Evolutionary conservation across 2,113 vertebrate genomes (phyloP), one percentile per base, ranked within the genome.

Genomic region (Lophius piscatorius): DNA sequence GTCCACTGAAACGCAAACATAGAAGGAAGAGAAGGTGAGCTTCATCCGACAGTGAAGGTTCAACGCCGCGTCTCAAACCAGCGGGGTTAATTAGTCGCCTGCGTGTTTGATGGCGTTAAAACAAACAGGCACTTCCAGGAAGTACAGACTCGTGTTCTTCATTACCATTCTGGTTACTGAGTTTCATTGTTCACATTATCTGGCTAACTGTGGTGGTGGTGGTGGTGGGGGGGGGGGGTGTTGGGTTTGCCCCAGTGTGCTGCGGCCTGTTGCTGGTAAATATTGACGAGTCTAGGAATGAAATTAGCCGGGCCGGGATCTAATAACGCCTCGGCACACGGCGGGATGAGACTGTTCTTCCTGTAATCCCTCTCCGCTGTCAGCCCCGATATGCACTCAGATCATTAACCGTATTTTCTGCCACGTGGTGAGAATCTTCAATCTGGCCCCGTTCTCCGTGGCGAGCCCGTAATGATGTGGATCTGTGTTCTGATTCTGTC

Each of bases 1-100:
- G 9, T 99, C 97, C 80, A 99, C 97, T 98, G 33, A 34, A 81
- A 90, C 50, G 78, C 39, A 85, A 49, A 75, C 41, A 72, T 13
- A 77, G 63, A 72, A 44, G n/a, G n/a, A n/a, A 55, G 40, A 39
- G 14, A 74, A 2, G 26, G 49, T 74, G 4, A 85, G 52, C 17
- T 17, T 41, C 34, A 61, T 36, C 35, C 45, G 48, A 71, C 57
- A 54, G 62, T 42, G 49, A 72, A 55, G 12, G 55, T 17, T 8
- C 9, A 51, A 42, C 34, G 21, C 6, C 39, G 41, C 24, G 39
- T 75, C 63, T 70, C 24, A 44, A 47, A 51, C 33, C 46, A 64
- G 35, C 39, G 20, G 49, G 44, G 51, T 39, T 57, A 59, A 78
- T 78, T 69, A 70, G 56, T 21, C 4, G 11, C 55, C 20, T 59